These are phyloP conservation scores for Gastrophryne carolinensis DNA, from an alignment of 2,797 vertebrate genomes.

Conservation along the genomic window DNA sequence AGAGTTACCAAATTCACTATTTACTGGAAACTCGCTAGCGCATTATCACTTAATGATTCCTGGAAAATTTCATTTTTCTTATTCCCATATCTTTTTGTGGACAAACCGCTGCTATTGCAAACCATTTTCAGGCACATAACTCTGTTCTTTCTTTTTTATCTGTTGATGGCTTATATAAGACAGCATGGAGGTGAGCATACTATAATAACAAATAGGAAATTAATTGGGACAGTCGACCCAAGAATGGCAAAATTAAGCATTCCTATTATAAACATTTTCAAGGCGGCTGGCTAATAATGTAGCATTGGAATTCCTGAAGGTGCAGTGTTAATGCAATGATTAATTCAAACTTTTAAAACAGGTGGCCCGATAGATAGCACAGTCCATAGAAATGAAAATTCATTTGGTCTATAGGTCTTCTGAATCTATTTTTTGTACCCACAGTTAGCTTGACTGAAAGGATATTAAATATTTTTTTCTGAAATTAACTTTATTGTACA, in stretches of 20 bases:
- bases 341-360: slow-evolving; percentile 36
- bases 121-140: no score
- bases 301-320: slow-evolving; percentile 17
- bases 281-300: slow-evolving; percentile 43
- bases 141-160: not conserved
- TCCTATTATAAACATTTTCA: not conserved
- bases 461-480: not conserved
- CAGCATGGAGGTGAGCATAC: not conserved
- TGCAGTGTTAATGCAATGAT: slow-evolving; percentile 22
- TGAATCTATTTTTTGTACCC: not conserved
- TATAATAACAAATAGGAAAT: slow-evolving; percentile 12
- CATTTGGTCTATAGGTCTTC: not conserved
- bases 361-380: slow-evolving; percentile 32
- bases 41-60: slow-evolving; percentile 34
- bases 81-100: slow-evolving; percentile 10
- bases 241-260: slow-evolving; percentile 22
- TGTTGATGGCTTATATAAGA: not conserved
- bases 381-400: slow-evolving; percentile 28
- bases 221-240: slow-evolving; percentile 19
- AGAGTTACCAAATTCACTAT: not conserved
- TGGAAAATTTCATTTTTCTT: slow-evolving; percentile 3
- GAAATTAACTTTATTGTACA: not conserved
- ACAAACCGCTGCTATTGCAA: not conserved
- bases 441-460: not conserved
- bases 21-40: slow-evolving; percentile 24